Evolutionary conservation across 2,888 invertebrate species (phyloP).

Genomic region (Cheilosia pagana): DNA sequence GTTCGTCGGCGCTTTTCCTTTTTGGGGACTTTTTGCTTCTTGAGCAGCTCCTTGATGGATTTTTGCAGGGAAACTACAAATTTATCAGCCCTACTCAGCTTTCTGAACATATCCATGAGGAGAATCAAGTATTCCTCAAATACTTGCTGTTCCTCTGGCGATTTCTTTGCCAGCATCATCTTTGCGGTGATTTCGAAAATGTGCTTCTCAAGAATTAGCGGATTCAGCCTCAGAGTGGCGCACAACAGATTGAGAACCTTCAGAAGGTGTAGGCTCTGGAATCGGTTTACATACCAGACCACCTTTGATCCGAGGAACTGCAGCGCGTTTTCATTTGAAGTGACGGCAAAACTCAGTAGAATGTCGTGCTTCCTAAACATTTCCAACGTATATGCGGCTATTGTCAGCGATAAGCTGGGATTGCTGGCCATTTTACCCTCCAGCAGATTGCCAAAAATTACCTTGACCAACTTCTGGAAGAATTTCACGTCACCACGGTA

Average conservation of each 20-base stretch:
- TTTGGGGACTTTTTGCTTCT: conserved; percentile 69
- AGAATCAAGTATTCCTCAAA: conserved; percentile 80
- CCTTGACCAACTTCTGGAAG: conserved; percentile 48
- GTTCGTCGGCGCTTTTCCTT: conserved; percentile 59
- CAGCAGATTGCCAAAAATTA: conserved; percentile 53
- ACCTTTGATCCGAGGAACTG: conserved; percentile 76
- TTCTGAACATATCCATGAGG: conserved; percentile 81
- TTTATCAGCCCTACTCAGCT: conserved; percentile 81
- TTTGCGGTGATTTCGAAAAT: conserved; percentile 79
- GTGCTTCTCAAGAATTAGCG: conserved; percentile 80
- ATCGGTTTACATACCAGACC: conserved; percentile 52
- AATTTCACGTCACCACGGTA: conserved; percentile 71
- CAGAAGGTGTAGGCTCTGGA: conserved; percentile 74
- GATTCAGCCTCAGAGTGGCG: conserved; percentile 80
- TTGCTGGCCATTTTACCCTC: conserved; percentile 25
- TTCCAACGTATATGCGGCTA: conserved; percentile 77
- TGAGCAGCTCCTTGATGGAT: conserved; percentile 78
- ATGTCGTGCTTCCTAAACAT: conserved; percentile 80
- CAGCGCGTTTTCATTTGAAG: conserved; percentile 26
- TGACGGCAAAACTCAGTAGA: conserved; percentile 75
- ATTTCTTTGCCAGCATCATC: conserved; percentile 79
- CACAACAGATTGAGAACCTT: conserved; percentile 79
- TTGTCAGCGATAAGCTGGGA: conserved; percentile 68
- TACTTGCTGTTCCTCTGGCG: conserved; percentile 72
- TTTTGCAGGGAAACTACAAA: conserved; percentile 80